Base-by-base conservation (phyloP, 2,888 invertebrate genomes). In the Notodonta ziczac region DNA sequence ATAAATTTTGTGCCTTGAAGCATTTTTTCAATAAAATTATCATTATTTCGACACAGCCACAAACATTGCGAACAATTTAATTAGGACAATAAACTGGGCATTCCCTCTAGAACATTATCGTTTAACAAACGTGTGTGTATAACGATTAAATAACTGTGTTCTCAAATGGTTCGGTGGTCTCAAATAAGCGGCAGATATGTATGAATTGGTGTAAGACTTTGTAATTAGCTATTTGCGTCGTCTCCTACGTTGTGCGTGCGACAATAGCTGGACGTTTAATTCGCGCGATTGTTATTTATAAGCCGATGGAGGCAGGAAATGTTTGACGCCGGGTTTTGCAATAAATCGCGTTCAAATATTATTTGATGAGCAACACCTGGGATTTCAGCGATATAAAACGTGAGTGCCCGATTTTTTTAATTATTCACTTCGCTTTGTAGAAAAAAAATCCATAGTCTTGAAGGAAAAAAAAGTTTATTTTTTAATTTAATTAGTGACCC, bases 1-100 rank as follows among this genome's bases (percentile, higher is more conserved):
- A 80, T 76, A 76, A 77, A 78, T 84, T 84, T 79, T 74, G 81
- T 83, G 80, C 78, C 76, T 78, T 79, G 73, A 76, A 77, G 80
- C 80, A 74, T 78, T 67, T 75, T 76, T 80, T 68, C 73, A 70
- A 69, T 77, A 69, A 74, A 76, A 68, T 65, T 71, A 65, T 50
- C 66, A 72, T 65, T 74, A 58, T 74, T 76, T 71, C 74, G 64
- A 66, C 72, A 70, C 61, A 62, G 57, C 63, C 62, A 58, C 58
- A 67, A 66, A 72, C 63, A 67, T 68, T 70, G 69, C 66, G 62
- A 46, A 67, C 63, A 55, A 54, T 70, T 59, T 62, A 69, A 72
- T 67, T 64, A 65, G 60, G 65, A 61, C 70, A 63, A 60, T 69
- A 65, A 55, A 72, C 72, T 62, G 66, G 70, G 65, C 59, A 67